Percentiles rank a stretch among this genome's conserved stretches.
These are phyloP conservation scores for Antechinus flavipes DNA, from an alignment of 2,113 vertebrate genomes.

Conservation along the genomic window DNA sequence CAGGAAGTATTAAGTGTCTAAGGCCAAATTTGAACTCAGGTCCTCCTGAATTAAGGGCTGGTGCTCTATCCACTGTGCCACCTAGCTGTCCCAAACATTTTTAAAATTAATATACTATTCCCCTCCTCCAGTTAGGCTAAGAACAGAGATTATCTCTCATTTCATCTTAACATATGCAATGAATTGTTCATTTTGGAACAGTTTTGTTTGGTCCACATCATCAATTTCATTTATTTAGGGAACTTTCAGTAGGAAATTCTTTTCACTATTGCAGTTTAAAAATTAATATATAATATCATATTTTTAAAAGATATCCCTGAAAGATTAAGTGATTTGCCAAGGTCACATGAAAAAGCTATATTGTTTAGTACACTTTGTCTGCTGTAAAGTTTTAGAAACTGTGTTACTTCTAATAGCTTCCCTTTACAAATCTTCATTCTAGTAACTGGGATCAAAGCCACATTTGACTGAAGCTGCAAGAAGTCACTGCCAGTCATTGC, in stretches of 20 bases:
- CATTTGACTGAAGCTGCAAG: background rate
- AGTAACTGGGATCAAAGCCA: constrained; percentile 1
- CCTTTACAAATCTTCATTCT: background rate
- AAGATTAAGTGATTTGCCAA: background rate
- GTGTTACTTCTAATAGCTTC: constrained; percentile 11
- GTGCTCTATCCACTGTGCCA: too few relatives aligned
- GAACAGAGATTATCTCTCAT: background rate
- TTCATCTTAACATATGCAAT: background rate
- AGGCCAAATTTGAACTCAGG: too few relatives aligned
- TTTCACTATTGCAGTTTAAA: background rate
- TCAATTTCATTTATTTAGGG: background rate
- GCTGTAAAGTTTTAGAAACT: constrained; percentile 2
- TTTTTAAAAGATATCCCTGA: background rate
- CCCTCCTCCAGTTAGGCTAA: background rate
- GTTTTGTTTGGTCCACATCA: background rate
- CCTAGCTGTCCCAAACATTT: too few relatives aligned
- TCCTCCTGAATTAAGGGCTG: too few relatives aligned
- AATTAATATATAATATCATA: background rate
- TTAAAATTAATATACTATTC: background rate
- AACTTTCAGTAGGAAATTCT: background rate
- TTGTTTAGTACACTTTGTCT: constrained; percentile 16
- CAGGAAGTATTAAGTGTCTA: too few relatives aligned
- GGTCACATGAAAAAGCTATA: background rate
- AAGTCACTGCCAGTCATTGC: background rate
- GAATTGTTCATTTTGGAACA: background rate